Base-by-base conservation (phyloP, 1,140 invertebrate species). In the Lycorma delicatula region DNA sequence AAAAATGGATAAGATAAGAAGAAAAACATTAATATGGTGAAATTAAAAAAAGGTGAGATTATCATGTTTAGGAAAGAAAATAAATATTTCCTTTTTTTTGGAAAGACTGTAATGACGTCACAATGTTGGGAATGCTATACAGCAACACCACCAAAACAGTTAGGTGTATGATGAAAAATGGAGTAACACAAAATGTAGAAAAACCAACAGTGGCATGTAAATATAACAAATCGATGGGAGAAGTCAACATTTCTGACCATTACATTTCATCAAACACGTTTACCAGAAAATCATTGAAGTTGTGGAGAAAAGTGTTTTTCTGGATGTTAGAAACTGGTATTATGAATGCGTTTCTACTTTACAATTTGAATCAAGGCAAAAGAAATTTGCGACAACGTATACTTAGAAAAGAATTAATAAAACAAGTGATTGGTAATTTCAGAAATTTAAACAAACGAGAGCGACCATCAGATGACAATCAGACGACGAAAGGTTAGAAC, bases 221-320 rank as follows among this genome's bases (percentile, higher is more conserved):
- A 34, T 56, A 49, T 13, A 49, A 56, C 22, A 6, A 27, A 22
- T 46, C n/a, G 6, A 56, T 56, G 46, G 44, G 46, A 3, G 41
- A 41, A 5, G 46, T 56, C 4, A 28, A 56, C 22, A 20, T 27
- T 12, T 22, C 18, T 2, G 41, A 56, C 25, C 46, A 29, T 22
- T 47, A 56, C 26, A 51, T 51, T 11, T 51, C 49, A 3, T n/a
- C 7, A 4, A 28, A 51, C 18, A 3, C 25, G 6, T 51, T 51
- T 29, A 12, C 2, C 3, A 20, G 28, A 49, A 56, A 56, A 56
- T 41, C 41, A 3, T 3, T 31, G 3, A 56, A 56, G 20, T 56
- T 38, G 54, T 56, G 54, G 44, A 22, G 54, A 13, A 56, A 56
- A 51, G 27, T 51, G 9, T 51, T 51, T 29, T 51, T 51, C 18